Evolutionary conservation across 2,113 vertebrate genomes (phyloP), one percentile per base, ranked within the genome.

Genomic region (Indicator maculatus): DNA sequence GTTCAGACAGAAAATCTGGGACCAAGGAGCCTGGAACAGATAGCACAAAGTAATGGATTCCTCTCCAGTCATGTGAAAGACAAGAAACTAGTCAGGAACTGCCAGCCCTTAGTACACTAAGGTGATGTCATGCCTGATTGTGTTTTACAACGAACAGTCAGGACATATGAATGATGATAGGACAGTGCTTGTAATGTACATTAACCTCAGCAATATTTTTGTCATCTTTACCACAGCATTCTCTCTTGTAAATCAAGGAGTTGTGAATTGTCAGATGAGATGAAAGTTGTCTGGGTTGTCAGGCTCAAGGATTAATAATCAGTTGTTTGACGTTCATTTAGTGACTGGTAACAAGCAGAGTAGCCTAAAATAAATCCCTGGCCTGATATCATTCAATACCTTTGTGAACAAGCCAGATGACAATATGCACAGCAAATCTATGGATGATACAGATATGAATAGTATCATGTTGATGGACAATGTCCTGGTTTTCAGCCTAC

Each of bases 381-480:
- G 17, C 3, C 5, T 72, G 19, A 67, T 16, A 65, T 5, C 50
- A 20, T 58, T 50, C 17, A 50, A 2, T 60, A 30, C 2, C 9
- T 31, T 21, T 47, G 39, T 72, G 30, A 38, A 20, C 20, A 82
- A 65, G 7, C 0, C 0, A 61, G 33, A 36, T 28, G 39, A 20
- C 20, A 67, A n/a, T 3, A 30, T 21, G 11, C 2, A 38, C 24
- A 44, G 20, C 5, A 95, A 84, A 84, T 16, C 10, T 38, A 10
- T 18, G 38, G 16, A 60, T 59, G 30, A 28, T 71, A 77, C 11
- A 67, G 26, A 21, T 24, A 83, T 0, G 3, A 41, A 26, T 23
- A 8, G 5, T 56, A 36, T 19, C 2, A 3, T 4, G 3, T 0
- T 1, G 47, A 80, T 14, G 7, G 38, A 36, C 28, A 80, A 27